Evolutionary conservation across 2,888 invertebrate genomes (phyloP).

Genomic region (Synanthedon vespiformis): DNA sequence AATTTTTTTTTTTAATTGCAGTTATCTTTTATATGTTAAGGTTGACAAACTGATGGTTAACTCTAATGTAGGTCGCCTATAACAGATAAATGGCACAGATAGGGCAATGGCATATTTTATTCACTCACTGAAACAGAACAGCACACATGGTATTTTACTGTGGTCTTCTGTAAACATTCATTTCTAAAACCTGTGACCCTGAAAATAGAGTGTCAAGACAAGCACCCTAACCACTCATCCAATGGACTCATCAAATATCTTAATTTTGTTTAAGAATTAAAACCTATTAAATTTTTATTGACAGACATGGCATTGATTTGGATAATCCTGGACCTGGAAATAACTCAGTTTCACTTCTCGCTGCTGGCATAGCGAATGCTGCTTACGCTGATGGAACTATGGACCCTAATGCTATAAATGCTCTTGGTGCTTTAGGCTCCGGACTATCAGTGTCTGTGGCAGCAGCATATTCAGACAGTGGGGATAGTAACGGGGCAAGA

Average conservation of each 20-base stretch:
- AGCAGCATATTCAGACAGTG: slow-evolving; percentile 86
- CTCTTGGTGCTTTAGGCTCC: slow-evolving; percentile 70
- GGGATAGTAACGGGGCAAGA: slow-evolving; percentile 83
- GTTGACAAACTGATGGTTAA: no score
- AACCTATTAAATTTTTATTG: slow-evolving; percentile 8
- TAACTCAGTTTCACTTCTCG: slow-evolving; percentile 80
- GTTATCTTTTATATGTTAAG: no score
- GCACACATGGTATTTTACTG: no score
- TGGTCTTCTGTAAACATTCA: no score
- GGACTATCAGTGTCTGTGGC: slow-evolving; percentile 76
- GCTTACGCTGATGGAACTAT: slow-evolving; percentile 70
- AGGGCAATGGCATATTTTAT: no score
- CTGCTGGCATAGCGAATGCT: slow-evolving; percentile 73
- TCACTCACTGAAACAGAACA: no score
- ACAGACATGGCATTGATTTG: slow-evolving; percentile 88
- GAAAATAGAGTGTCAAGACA: no score
- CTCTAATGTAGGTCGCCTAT: no score
- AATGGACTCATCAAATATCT: not conserved
- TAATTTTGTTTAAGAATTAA: not conserved
- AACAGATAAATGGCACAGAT: no score
- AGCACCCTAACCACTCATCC: no score
- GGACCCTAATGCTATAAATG: slow-evolving; percentile 60
- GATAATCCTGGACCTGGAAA: slow-evolving; percentile 89
- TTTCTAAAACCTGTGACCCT: no score
- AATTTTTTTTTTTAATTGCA: no score